Evolutionary conservation across 2,113 vertebrate genomes (phyloP).

Genomic region (Candoia aspera): DNA sequence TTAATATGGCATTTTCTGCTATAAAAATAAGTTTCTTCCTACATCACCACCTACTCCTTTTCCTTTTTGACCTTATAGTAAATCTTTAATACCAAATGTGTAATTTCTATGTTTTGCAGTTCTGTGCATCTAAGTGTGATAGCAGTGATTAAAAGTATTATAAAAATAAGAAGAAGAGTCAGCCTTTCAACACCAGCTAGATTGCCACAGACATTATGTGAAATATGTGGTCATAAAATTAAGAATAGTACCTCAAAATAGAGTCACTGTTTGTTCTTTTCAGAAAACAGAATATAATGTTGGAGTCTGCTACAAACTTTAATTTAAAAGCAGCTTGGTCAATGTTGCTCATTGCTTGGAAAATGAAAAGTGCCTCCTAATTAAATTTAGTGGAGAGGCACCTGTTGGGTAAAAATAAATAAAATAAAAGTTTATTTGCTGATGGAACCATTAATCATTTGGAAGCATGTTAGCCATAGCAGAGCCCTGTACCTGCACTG

Average conservation of each 20-base stretch:
- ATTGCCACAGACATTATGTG: slow-evolving; percentile 36
- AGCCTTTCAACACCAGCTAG: slow-evolving; percentile 37
- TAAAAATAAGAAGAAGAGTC: slow-evolving; percentile 46
- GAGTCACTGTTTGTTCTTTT: slow-evolving; percentile 2
- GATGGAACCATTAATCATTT: background rate
- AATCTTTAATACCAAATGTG: background rate
- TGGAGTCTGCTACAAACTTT: slow-evolving; percentile 34
- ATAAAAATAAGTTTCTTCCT: slow-evolving; percentile 24
- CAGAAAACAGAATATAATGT: slow-evolving; percentile 2
- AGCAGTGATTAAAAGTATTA: slow-evolving; percentile 43
- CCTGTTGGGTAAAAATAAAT: background rate
- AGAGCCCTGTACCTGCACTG: background rate
- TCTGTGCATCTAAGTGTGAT: slow-evolving; percentile 26
- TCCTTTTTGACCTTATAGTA: slow-evolving; percentile 11
- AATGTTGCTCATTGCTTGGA: slow-evolving; percentile 28
- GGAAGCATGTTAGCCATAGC: background rate
- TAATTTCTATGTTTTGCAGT: slow-evolving; percentile 26
- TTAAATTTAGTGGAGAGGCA: background rate
- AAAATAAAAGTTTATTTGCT: background rate
- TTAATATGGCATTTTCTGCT: background rate
- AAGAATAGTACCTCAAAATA: slow-evolving; percentile 37
- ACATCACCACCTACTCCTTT: slow-evolving; percentile 2
- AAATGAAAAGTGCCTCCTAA: background rate
- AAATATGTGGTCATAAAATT: slow-evolving; percentile 51
- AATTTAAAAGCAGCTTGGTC: slow-evolving; percentile 27